Evolutionary conservation across 2,113 vertebrate species (phyloP), one percentile per base, ranked within the genome.

Genomic region (Malurus cyaneus): DNA sequence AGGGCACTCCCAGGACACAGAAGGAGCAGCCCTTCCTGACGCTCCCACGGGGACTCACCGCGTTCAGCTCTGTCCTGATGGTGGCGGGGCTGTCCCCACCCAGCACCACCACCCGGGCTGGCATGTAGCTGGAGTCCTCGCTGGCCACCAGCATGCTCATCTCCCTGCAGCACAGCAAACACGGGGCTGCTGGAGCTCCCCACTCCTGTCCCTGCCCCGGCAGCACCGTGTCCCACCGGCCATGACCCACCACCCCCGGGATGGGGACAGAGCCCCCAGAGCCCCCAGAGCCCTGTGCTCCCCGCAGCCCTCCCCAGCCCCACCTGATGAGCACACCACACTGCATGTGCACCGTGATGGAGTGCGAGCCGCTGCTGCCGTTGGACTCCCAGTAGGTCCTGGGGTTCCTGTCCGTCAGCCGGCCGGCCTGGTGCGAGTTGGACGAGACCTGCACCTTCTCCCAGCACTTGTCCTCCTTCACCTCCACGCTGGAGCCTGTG

Each of bases 111-210:
- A 99, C 97, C 14, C 98, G 98, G 34, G 99, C 98, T 0, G n/a
- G 99, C 99, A 99, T 99, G 93, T 99, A 99, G 97, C 99, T 99
- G 4, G 99, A 99, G 95, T 99, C 99, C 92, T 99, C 99, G 16
- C 98, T 98, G 95, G 99, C 98, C 94, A 99, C 99, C 90, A 98
- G 94, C 92, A 99, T 94, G 79, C 98, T 98, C 93, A 99, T 96
- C 97, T 99, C 98, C 97, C 99, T 99, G 95, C 70, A 34, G 88
- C 34, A 36, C 80, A 29, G 92, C 72, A 71, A 46, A 49, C n/a
- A 17, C 14, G 1, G 12, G 1, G 61, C 65, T 82, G 69, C 66
- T 56, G 6, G 13, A 47, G 3, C 26, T 3, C 23, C 67, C 34
- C 64, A 16, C 28, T 73, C 64, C 62, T 3, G 34, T 46, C 54